phyloP scores from a whole-genome alignment of 1,140 invertebrate species.

The Penaeus indicus region DNA sequence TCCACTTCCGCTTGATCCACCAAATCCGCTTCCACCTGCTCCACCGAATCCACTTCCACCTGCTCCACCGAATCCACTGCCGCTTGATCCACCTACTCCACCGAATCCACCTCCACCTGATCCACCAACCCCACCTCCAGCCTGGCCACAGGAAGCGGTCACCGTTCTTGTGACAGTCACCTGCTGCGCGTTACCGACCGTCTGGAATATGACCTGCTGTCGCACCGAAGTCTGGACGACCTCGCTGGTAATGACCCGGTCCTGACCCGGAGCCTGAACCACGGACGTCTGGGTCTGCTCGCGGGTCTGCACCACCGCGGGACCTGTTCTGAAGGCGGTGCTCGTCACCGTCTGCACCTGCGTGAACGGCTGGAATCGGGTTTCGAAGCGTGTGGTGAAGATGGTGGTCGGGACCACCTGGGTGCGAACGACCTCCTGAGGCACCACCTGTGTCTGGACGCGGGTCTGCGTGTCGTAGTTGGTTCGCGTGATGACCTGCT shows the following conservation, averaged over 20 bases:
- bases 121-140: conserved; percentile 4
- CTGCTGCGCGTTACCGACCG: conserved; percentile 21
- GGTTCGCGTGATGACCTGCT: conserved; percentile 43
- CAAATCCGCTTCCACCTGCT: no score
- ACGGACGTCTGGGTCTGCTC: conserved; percentile 33
- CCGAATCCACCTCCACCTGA: background rate
- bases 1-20: no score
- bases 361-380: conserved; percentile 32
- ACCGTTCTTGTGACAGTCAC: conserved; percentile 47
- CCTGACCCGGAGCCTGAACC: conserved; percentile 43
- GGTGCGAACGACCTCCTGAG: conserved; percentile 44
- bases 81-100: background rate
- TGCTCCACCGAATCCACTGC: background rate
- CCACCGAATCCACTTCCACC: no score
- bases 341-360: conserved; percentile 43
- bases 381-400: conserved; percentile 34
- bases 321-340: conserved; percentile 28
- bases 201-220: conserved; percentile 41
- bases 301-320: conserved; percentile 1
- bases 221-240: conserved; percentile 20
- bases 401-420: conserved; percentile 44
- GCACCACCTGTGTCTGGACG: conserved; percentile 39
- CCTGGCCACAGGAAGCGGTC: conserved; percentile 36
- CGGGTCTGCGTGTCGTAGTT: conserved; percentile 42
- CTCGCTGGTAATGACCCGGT: conserved; percentile 28